Conservation (phyloP, 2,113 vertebrate genomes). For the Eretmochelys imbricata region DNA sequence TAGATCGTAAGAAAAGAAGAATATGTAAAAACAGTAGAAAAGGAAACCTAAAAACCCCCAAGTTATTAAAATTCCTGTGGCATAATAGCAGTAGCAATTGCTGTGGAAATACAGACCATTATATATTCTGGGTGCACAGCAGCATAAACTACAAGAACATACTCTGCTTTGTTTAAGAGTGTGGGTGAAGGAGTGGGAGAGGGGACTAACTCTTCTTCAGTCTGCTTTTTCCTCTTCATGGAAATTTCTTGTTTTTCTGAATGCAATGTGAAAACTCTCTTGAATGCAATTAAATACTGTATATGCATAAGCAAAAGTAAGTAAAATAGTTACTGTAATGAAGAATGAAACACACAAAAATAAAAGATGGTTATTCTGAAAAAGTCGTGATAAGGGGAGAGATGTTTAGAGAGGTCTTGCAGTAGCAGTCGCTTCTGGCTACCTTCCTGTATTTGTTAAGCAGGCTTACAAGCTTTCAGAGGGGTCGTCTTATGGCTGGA, state of each 20-base stretch:
- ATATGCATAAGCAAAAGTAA: neutral
- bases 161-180: neutral
- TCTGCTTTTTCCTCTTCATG: neutral
- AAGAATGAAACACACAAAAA: neutral
- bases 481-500: neutral
- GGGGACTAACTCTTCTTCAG: neutral
- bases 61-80: neutral
- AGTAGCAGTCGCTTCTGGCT: neutral
- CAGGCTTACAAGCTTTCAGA: neutral
- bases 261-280: neutral
- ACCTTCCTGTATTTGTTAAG: neutral
- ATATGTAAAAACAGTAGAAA: neutral
- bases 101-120: neutral
- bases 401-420: neutral
- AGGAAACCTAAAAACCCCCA: neutral
- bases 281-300: neutral
- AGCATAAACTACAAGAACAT: neutral
- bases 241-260: neutral
- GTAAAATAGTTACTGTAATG: neutral
- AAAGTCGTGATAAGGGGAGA: neutral
- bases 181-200: neutral
- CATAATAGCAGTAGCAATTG: neutral
- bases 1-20: constrained; percentile 2
- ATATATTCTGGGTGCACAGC: neutral
- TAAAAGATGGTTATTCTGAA: neutral